A percentile compares a stretch with the other conserved stretches of the same genome.
These are phyloP conservation scores for Glaucidium brasilianum DNA, from an alignment of 2,113 vertebrate genomes.

Conservation along the genomic window DNA sequence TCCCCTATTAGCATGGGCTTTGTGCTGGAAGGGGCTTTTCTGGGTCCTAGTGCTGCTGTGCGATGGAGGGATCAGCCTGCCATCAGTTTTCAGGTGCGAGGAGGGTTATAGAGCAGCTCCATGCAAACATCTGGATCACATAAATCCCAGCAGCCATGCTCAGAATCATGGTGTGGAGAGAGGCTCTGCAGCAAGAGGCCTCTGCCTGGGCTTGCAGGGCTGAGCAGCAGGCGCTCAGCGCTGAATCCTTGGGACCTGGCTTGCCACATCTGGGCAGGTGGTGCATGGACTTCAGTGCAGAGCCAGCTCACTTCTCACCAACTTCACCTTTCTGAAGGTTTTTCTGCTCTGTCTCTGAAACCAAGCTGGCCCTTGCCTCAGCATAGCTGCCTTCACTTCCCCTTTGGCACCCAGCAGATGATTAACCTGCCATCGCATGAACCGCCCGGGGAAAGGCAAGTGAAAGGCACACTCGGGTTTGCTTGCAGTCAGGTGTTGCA, in stretches of 20 bases:
- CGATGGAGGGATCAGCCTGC: not conserved
- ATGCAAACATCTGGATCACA: not conserved
- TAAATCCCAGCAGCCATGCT: not conserved
- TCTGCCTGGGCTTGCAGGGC: not conserved
- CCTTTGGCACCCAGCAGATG: not conserved
- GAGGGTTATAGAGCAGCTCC: not conserved
- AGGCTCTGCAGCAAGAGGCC: not conserved
- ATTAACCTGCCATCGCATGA: not conserved
- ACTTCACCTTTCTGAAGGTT: not conserved
- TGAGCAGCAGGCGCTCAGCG: not conserved
- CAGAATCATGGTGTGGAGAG: not conserved
- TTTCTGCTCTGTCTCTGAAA: not conserved
- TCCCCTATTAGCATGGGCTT: not conserved
- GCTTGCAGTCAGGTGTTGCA: not conserved
- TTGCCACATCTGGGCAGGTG: not conserved
- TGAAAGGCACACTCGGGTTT: not conserved
- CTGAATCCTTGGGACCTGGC: too few relatives aligned
- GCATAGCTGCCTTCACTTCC: not conserved
- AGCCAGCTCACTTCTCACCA: not conserved
- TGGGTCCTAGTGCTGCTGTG: not conserved
- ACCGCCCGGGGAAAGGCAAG: not conserved
- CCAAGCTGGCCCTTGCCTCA: rapidly evolving
- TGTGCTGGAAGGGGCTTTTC: not conserved
- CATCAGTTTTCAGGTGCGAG: rapidly evolving
- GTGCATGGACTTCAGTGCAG: not conserved